These are phyloP conservation scores for Drosophila rhopaloa DNA, from an alignment of 1,140 invertebrate genomes.

Conservation along the genomic window DNA sequence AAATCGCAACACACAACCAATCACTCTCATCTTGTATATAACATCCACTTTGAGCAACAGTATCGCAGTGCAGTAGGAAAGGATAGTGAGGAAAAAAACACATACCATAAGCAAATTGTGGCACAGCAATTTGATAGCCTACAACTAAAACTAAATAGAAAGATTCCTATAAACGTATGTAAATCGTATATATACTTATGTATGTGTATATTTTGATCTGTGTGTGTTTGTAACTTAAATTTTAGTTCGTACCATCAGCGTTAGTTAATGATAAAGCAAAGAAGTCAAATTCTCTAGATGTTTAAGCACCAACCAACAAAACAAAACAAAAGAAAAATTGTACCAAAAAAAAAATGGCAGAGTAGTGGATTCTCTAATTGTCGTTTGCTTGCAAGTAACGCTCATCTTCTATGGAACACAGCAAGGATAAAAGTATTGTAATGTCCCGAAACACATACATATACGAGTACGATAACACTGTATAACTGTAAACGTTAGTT, in stretches of 20 bases:
- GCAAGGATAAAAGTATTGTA: slow-evolving; percentile 63
- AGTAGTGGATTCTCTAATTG: slow-evolving; percentile 40
- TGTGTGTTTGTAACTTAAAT: slow-evolving; percentile 64
- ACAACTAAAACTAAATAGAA: slow-evolving; percentile 61
- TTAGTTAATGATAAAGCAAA: slow-evolving; percentile 58
- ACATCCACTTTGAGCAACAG: slow-evolving; percentile 57
- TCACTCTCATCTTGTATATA: slow-evolving; percentile 51
- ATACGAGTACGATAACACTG: slow-evolving; percentile 33
- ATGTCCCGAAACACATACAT: slow-evolving; percentile 34
- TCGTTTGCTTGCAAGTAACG: slow-evolving; percentile 35
- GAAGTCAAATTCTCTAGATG: slow-evolving; percentile 78
- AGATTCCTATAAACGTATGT: slow-evolving; percentile 72
- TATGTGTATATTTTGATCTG: slow-evolving; percentile 53
- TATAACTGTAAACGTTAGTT: slow-evolving; percentile 52
- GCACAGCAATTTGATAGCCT: slow-evolving; percentile 51
- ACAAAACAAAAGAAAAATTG: slow-evolving; percentile 40
- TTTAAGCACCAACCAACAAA: slow-evolving; percentile 49
- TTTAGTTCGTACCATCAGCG: slow-evolving; percentile 56
- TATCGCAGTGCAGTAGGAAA: slow-evolving; percentile 54
- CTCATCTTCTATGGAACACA: slow-evolving; percentile 14
- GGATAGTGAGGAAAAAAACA: slow-evolving; percentile 27
- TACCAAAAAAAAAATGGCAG: slow-evolving; percentile 63
- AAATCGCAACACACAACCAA: background rate
- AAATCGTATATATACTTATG: slow-evolving; percentile 43
- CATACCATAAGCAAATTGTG: slow-evolving; percentile 73